Evolutionary conservation across 2,113 vertebrate genomes (phyloP), one percentile per base, ranked within the genome.

Genomic region (Phodopus roborovskii): DNA sequence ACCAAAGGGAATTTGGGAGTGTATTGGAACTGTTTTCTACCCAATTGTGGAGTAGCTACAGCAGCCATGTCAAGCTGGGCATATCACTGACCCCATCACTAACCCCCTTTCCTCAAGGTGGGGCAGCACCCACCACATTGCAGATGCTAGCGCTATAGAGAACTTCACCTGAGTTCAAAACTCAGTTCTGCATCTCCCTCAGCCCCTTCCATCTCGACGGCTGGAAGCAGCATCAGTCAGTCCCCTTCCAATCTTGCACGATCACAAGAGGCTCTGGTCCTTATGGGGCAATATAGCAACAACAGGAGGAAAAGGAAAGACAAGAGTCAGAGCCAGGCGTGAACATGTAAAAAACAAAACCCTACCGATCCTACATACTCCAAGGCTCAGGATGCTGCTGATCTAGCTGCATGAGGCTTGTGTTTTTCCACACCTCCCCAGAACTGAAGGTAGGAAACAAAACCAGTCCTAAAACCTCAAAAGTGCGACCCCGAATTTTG

Each of bases 21-120:
- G 7, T 13, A 11, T 50, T 7, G 9, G n/a, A 17, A 48, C 50
- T 22, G 3, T 68, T 56, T 53, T 36, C 10, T 36, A 28, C 4
- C 62, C 10, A 24, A 42, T 5, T 26, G 8, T 26, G 24, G n/a
- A 42, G 12, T 60, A 24, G 9, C 33, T 42, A 68, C 10, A 73
- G 71, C 7, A n/a, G 64, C 71, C 42, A 39, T 3, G 90, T 5
- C 0, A 0, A 33, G 56, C 1, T 22, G 3, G 15, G 77, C 70
- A 17, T 4, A 2, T 3, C 75, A 2, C 0, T 0, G 33, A 36
- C 5, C 36, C 78, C 7, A 4, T 1, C 64, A 3, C 0, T 0
- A 45, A 50, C 13, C 56, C 58, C 45, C 75, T 66, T 53, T 19
- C 64, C 28, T 56, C 17, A 11, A 56, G 73, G 68, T 9, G n/a